A percentile compares a stretch with the other conserved stretches of the same genome.
These are phyloP conservation scores for Gila orcuttii DNA, from an alignment of 2,113 vertebrate genomes.

Conservation along the genomic window DNA sequence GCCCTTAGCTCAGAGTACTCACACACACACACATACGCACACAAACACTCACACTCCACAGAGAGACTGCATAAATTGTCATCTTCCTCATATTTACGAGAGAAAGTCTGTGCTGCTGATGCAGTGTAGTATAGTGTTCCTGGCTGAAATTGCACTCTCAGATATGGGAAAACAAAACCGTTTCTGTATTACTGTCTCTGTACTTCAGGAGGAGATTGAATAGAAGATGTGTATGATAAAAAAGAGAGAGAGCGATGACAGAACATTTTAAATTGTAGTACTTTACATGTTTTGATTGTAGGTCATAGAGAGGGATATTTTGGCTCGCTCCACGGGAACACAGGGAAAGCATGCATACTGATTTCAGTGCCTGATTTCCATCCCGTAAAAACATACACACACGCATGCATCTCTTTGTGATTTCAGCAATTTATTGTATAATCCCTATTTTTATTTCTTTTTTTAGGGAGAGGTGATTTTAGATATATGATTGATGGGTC, in stretches of 20 bases:
- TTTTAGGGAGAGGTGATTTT: background rate
- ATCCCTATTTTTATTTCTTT: background rate
- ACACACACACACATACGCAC: slow-evolving; percentile 67
- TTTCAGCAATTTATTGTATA: slow-evolving; percentile 28
- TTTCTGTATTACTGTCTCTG: slow-evolving; percentile 52
- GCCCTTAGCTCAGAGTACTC: slow-evolving; percentile 38
- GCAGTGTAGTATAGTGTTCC: slow-evolving; percentile 51
- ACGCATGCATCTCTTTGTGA: slow-evolving; percentile 21
- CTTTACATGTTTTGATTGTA: slow-evolving; percentile 71
- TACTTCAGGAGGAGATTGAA: slow-evolving; percentile 55
- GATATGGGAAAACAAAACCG: slow-evolving; percentile 56
- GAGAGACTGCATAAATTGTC: slow-evolving; percentile 80
- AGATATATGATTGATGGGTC: background rate
- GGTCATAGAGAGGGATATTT: slow-evolving; percentile 58
- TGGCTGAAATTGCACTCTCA: slow-evolving; percentile 52
- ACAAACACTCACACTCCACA: slow-evolving; percentile 74
- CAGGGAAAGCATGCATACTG: slow-evolving; percentile 54
- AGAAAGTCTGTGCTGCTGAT: slow-evolving; percentile 48
- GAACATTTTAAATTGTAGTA: slow-evolving; percentile 72
- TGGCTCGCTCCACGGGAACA: slow-evolving; percentile 51
- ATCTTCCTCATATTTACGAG: slow-evolving; percentile 65
- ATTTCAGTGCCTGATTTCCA: slow-evolving; percentile 48
- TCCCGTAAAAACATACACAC: background rate
- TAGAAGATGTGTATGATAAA: slow-evolving; percentile 63
- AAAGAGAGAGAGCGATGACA: slow-evolving; percentile 63